Conservation (phyloP, 2,113 vertebrate species). For the Dipodomys ordii region DNA sequence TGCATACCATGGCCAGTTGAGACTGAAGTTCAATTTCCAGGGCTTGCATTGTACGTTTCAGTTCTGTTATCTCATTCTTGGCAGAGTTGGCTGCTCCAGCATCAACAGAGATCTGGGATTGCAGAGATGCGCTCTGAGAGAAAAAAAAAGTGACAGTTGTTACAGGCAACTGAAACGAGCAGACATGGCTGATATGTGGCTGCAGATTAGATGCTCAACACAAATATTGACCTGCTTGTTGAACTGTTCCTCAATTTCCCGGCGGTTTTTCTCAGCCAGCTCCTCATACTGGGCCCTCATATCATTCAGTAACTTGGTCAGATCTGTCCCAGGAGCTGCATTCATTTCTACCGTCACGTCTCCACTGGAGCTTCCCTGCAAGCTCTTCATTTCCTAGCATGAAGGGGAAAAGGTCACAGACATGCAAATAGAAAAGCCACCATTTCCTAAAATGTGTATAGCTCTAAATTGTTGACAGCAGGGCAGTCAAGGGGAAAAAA, state of each 20-base stretch:
- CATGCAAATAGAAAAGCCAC: neutral
- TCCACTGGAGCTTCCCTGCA: slow-evolving; percentile 66
- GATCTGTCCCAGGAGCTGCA: slow-evolving; percentile 76
- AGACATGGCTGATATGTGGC: accelerated
- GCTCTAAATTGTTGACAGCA: neutral
- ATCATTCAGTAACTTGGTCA: slow-evolving; percentile 82
- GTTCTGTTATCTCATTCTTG: slow-evolving; percentile 80
- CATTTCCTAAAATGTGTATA: neutral
- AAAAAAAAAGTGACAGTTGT: neutral
- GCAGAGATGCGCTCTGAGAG: slow-evolving; percentile 84
- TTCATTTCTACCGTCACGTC: slow-evolving; percentile 84
- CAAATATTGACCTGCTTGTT: slow-evolving; percentile 83
- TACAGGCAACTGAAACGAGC: neutral
- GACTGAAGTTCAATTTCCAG: slow-evolving; percentile 87
- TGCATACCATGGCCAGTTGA: slow-evolving; percentile 83
- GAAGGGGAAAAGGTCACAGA: neutral
- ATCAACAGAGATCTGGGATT: slow-evolving; percentile 78
- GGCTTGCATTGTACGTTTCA: slow-evolving; percentile 86
- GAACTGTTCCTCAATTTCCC: slow-evolving; percentile 89
- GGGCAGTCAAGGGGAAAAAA: neutral
- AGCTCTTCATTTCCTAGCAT: slow-evolving; percentile 73
- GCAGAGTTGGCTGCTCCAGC: slow-evolving; percentile 83
- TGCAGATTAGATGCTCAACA: accelerated
- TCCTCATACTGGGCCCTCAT: slow-evolving; percentile 89
- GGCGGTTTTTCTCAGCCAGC: slow-evolving; percentile 89